Conservation (phyloP, 2,113 vertebrate genomes). For the Catagonus wagneri region DNA sequence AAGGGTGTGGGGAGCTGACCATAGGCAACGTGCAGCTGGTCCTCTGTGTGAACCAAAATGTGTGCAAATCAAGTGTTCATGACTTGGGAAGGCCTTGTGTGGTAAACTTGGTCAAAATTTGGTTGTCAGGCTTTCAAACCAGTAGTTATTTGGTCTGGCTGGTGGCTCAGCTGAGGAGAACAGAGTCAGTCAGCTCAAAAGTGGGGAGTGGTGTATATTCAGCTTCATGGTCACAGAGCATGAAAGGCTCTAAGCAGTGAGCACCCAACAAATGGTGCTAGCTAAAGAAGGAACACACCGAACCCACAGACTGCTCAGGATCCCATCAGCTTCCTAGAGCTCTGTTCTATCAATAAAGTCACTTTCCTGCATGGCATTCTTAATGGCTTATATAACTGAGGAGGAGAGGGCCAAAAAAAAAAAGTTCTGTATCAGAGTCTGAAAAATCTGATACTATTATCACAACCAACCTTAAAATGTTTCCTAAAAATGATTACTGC, state of each 20-base stretch:
- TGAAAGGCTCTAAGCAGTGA: neutral
- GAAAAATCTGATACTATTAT: neutral
- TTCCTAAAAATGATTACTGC: neutral
- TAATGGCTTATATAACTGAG: neutral
- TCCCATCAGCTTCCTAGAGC: neutral
- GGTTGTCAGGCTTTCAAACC: neutral
- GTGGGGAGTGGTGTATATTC: neutral
- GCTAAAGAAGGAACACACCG: neutral
- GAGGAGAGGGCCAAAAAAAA: neutral
- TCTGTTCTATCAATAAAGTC: neutral
- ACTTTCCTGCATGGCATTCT: neutral
- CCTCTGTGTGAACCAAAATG: neutral
- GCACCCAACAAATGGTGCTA: neutral
- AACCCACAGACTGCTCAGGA: neutral
- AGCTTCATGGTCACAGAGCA: neutral
- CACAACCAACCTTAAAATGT: neutral
- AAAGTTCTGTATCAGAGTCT: neutral
- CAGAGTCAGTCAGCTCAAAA: neutral
- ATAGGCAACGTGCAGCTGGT: neutral
- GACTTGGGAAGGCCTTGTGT: neutral
- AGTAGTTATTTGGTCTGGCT: neutral
- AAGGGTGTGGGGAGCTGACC: neutral
- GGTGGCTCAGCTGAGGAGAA: constrained; percentile 12
- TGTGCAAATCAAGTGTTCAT: neutral
- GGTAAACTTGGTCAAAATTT: neutral